Evolutionary conservation across 2,888 invertebrate genomes (phyloP), one percentile per base, ranked within the genome.

Genomic region (Clusia tigrina): DNA sequence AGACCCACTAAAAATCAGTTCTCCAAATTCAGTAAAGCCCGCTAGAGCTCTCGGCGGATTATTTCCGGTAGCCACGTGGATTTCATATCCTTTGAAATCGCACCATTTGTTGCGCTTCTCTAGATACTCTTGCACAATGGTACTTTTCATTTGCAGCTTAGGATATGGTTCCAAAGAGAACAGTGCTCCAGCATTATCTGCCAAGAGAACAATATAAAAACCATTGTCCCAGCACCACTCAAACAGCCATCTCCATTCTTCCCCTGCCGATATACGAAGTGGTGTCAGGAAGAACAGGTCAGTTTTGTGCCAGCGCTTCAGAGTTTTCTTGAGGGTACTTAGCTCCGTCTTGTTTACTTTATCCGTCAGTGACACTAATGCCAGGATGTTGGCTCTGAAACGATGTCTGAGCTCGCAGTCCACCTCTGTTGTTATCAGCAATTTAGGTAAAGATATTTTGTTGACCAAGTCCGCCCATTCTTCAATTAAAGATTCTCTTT

Each of bases 161-260:
- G 64, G 64, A 56, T 57, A 64, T 2, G 64, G 57, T 17, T 48
- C 24, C 9, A 60, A 37, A 1, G 60, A 48, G 15, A 55, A 5
- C 3, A 54, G 12, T 9, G 9, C 42, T 17, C 20, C 20, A 9
- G 2, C 52, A 1, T 20, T 20, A n/a, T 42, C 46, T 20, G 25
- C 26, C 9, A 68, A 59, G 32, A 70, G 54, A 6, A 70, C 67
- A 58, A 67, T 67, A 0, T 67, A 57, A 42, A 70, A 70, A 5
- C 70, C 70, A 38, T 48, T 56, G 9, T 60, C 37, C 70, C 69
- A 70, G 25, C 66, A 70, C 65, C 67, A 63, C 17, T 66, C 59
- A 38, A 70, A 69, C 15, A 69, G 66, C 57, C 52, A 62, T 12
- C 6, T n/a, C 60, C 51, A 57, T 3, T 32, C 6, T 3, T 55